Evolutionary conservation across 1,140 invertebrate species (phyloP).

Genomic region (Gryllus bimaculatus): DNA sequence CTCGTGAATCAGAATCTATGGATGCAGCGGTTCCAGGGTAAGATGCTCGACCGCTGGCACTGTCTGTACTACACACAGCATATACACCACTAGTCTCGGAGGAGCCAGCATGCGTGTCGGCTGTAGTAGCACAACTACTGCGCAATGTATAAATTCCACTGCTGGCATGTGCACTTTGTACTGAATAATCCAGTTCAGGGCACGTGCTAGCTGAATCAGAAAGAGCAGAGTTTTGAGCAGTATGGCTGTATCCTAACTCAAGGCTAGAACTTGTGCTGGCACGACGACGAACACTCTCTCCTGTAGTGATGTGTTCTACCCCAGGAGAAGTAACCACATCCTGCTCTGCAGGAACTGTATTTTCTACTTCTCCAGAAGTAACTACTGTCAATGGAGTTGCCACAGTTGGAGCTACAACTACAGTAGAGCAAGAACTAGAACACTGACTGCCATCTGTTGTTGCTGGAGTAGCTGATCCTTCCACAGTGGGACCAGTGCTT

Average conservation of each 20-base stretch:
- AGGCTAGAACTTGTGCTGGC: slow-evolving; percentile 61
- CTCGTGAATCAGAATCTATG: slow-evolving; percentile 18
- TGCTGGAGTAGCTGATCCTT: slow-evolving; percentile 28
- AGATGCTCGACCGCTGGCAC: slow-evolving; percentile 8
- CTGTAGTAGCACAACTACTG: slow-evolving; percentile 37
- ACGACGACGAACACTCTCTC: slow-evolving; percentile 39
- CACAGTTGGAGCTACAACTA: slow-evolving; percentile 50
- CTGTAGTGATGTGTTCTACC: not conserved
- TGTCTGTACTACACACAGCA: slow-evolving; percentile 17
- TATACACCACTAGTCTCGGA: slow-evolving; percentile 40
- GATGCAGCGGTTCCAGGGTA: not conserved
- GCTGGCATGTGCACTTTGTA: slow-evolving; percentile 40
- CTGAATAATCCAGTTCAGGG: slow-evolving; percentile 42
- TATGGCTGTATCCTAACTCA: slow-evolving; percentile 70
- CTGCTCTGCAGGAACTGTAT: not conserved
- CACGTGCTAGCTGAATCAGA: slow-evolving; percentile 48
- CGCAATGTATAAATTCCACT: slow-evolving; percentile 41
- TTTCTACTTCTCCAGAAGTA: not conserved
- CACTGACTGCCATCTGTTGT: slow-evolving; percentile 59
- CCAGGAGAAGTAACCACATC: slow-evolving; percentile 24
- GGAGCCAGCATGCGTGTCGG: slow-evolving; percentile 34
- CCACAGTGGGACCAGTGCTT: slow-evolving; percentile 2
- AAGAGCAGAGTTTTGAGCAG: slow-evolving; percentile 67
- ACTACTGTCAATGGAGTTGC: not conserved
- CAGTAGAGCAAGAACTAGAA: slow-evolving; percentile 71